Conservation (phyloP, 2,113 vertebrate species). For the Mola mola region DNA sequence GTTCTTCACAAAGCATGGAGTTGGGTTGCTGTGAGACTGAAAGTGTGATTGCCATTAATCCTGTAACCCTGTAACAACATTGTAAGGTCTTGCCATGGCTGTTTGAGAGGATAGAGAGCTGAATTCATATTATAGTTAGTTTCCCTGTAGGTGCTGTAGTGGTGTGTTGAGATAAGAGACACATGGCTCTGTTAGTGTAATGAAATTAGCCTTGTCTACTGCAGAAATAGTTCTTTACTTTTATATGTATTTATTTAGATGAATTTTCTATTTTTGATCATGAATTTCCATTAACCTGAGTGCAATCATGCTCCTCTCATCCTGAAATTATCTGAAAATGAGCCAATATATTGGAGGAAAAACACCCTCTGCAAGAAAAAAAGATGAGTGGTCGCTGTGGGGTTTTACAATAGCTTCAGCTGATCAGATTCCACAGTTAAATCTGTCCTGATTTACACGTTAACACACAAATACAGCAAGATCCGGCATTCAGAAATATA, state of each 20-base stretch:
- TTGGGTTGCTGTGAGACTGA: slow-evolving; percentile 10
- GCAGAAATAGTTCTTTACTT: neutral
- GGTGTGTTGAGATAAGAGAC: slow-evolving; percentile 57
- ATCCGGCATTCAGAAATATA: neutral
- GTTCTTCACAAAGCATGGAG: slow-evolving; percentile 14
- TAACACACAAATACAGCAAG: neutral
- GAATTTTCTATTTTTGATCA: too few species aligned
- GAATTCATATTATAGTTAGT: slow-evolving; percentile 53
- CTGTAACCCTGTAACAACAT: slow-evolving; percentile 51
- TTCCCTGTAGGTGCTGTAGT: slow-evolving; percentile 27
- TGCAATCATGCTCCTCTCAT: neutral
- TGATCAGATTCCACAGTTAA: too few species aligned
- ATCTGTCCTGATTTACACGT: too few species aligned
- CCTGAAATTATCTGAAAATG: slow-evolving; percentile 35
- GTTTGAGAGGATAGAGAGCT: slow-evolving; percentile 31
- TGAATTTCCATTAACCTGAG: too few species aligned
- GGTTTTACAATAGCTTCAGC: slow-evolving; percentile 4
- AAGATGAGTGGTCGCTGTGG: slow-evolving; percentile 49
- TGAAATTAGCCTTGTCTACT: slow-evolving; percentile 14
- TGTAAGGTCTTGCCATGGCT: slow-evolving; percentile 30
- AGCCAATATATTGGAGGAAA: slow-evolving; percentile 39
- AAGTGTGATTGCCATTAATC: slow-evolving; percentile 51
- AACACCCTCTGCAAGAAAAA: slow-evolving; percentile 46
- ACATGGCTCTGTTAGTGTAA: neutral
- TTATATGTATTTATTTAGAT: too few species aligned